Conservation (phyloP, 2,797 vertebrate species). For the Thaleichthys pacificus region DNA sequence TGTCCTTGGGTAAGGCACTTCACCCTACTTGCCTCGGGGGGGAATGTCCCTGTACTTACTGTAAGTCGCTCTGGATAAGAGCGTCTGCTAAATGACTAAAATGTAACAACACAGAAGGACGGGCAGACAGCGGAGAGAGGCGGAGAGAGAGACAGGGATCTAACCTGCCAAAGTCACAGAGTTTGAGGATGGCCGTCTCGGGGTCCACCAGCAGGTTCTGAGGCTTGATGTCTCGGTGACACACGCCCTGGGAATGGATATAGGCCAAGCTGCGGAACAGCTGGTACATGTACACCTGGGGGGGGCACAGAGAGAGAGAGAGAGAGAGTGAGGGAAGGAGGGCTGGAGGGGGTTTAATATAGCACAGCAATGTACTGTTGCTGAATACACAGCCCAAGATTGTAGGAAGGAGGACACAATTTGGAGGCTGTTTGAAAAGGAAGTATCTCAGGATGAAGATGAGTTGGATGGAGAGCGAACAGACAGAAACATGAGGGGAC, state of each 20-base stretch:
- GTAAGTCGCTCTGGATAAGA: too few species aligned
- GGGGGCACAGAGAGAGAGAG: slow-evolving; percentile 6
- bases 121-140: neutral
- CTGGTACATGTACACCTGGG: slow-evolving; percentile 92
- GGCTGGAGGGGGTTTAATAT: neutral
- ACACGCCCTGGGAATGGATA: slow-evolving; percentile 96
- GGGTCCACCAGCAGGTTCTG: slow-evolving; percentile 95
- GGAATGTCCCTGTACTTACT: too few species aligned
- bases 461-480: neutral
- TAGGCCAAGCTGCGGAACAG: slow-evolving; percentile 94
- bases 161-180: slow-evolving; percentile 94
- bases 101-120: neutral
- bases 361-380: too few species aligned
- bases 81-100: too few species aligned
- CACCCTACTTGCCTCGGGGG: too few species aligned
- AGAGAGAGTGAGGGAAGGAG: slow-evolving; percentile 10
- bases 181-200: slow-evolving; percentile 91
- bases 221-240: slow-evolving; percentile 95
- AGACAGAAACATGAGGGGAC: neutral
- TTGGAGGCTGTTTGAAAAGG: too few species aligned
- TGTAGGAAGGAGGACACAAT: too few species aligned
- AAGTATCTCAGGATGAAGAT: too few species aligned
- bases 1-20: too few species aligned
- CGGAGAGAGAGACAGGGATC: slow-evolving; percentile 27
- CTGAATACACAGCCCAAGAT: too few species aligned